phyloP scores from a whole-genome alignment of 2,888 invertebrate species.

The Xestia sexstrigata region DNA sequence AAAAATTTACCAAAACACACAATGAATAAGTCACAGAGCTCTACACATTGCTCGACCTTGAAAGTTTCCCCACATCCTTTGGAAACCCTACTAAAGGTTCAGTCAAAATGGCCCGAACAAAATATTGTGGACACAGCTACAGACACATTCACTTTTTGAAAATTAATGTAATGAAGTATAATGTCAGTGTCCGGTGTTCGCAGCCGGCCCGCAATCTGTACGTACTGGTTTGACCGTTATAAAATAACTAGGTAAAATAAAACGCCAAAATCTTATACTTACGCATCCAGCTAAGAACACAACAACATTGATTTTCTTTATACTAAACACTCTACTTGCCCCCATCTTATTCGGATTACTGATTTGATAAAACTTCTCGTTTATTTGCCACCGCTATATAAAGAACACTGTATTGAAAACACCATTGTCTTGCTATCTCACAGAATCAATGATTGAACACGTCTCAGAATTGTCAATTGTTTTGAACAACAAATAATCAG shows the following conservation, averaged over 20 bases:
- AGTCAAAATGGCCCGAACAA: neutral
- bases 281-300: conserved; percentile 47
- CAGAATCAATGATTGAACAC: conserved; percentile 62
- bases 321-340: conserved; percentile 24
- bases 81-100: neutral
- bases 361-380: conserved; percentile 66
- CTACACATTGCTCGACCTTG: neutral
- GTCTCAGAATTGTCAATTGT: conserved; percentile 55
- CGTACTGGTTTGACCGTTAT: neutral
- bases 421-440: conserved; percentile 66
- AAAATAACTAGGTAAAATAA: neutral
- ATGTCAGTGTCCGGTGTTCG: too few species aligned
- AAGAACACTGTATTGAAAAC: conserved; percentile 67
- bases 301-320: conserved; percentile 8
- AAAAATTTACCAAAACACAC: neutral
- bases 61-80: neutral
- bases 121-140: neutral
- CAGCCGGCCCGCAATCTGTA: neutral
- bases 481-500: conserved; percentile 32
- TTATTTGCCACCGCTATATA: conserved; percentile 56
- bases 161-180: neutral
- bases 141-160: neutral
- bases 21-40: neutral
- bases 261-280: conserved; percentile 27
- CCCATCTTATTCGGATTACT: conserved; percentile 44